These are phyloP conservation scores for Apodemia zela DNA, from an alignment of 2,888 invertebrate species.

Conservation along the genomic window DNA sequence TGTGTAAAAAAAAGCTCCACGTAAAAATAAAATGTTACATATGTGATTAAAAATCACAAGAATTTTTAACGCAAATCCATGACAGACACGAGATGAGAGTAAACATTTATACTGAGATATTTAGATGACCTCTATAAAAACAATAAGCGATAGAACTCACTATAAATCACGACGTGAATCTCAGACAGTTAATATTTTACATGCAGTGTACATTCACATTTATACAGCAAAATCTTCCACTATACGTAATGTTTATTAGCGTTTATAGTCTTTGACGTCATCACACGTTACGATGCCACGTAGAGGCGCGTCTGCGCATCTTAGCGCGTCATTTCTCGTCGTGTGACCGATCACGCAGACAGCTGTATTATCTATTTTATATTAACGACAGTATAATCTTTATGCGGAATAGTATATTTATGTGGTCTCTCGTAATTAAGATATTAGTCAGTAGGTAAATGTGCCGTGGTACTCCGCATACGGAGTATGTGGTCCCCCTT, in stretches of 20 bases:
- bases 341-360: constrained; percentile 36
- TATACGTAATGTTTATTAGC: constrained; percentile 13
- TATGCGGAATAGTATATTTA: constrained; percentile 14
- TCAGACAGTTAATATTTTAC: background rate
- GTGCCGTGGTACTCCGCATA: background rate
- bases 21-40: too few relatives aligned
- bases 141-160: background rate
- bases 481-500: too few relatives aligned
- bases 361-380: constrained; percentile 3
- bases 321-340: constrained; percentile 38
- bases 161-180: background rate
- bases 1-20: too few relatives aligned
- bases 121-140: constrained; percentile 1
- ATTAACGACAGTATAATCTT: background rate
- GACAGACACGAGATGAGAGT: background rate
- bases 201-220: background rate
- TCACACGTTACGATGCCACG: constrained; percentile 42
- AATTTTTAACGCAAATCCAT: too few relatives aligned
- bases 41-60: too few relatives aligned
- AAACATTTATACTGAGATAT: background rate
- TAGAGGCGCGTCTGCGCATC: constrained; percentile 38
- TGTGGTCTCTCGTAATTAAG: background rate
- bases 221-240: constrained; percentile 11
- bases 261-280: constrained; percentile 34
- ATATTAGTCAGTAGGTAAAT: background rate